These are phyloP conservation scores for Ctenodactylus gundi DNA, from an alignment of 2,113 vertebrate species.

Conservation along the genomic window DNA sequence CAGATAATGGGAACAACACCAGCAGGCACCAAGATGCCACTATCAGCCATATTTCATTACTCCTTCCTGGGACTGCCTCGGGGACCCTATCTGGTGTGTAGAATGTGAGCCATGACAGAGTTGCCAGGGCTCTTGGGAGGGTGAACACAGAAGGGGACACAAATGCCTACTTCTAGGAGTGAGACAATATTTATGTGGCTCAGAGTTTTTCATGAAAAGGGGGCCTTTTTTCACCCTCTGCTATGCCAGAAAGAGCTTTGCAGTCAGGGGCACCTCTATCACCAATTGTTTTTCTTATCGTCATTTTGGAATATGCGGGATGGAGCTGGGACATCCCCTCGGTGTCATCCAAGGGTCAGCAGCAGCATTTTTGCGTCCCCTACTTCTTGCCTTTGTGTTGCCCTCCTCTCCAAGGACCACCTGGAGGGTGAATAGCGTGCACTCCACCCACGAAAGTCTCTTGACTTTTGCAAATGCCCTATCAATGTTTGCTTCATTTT, in stretches of 20 bases:
- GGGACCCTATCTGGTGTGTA: background rate
- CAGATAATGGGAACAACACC: background rate
- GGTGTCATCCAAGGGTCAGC: conserved; percentile 54
- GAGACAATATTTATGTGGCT: conserved; percentile 73
- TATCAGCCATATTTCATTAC: too few relatives aligned
- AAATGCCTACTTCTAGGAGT: conserved; percentile 43
- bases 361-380: background rate
- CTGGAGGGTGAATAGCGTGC: background rate
- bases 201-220: conserved; percentile 16
- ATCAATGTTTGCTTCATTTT: background rate
- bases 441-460: background rate
- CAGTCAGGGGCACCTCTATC: conserved; percentile 66
- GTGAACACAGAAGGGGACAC: conserved; percentile 49
- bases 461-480: conserved; percentile 1
- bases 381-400: background rate
- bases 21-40: background rate
- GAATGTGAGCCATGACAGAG: background rate
- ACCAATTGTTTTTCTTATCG: conserved; percentile 78
- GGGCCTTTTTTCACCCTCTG: conserved; percentile 80
- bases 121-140: background rate
- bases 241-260: conserved; percentile 68
- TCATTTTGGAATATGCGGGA: conserved; percentile 70
- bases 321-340: conserved; percentile 49
- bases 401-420: background rate
- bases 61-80: background rate